Percentiles rank a stretch among this genome's conserved stretches.
Evolutionary conservation across 2,113 vertebrate species (phyloP).

Genomic region (Columba janthina): DNA sequence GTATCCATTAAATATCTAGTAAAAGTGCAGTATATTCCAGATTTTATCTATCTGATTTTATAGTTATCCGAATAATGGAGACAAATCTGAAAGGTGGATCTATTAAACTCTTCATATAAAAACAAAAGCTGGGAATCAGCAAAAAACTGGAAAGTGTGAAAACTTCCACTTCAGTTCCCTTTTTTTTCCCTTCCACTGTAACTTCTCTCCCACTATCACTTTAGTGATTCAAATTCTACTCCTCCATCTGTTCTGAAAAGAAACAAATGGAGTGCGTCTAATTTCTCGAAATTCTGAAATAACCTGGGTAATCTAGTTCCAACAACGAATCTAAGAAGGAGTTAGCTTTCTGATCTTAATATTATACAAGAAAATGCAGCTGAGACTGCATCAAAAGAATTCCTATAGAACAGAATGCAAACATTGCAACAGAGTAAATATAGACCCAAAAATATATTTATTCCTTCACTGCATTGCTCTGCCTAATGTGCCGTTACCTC

Average conservation of each 20-base stretch:
- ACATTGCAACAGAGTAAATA: background rate
- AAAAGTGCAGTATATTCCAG: slow-evolving; percentile 25
- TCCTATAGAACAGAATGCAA: background rate
- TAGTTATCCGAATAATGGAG: background rate
- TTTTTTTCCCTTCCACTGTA: background rate
- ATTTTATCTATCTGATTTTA: slow-evolving; percentile 28
- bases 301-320: slow-evolving; percentile 4
- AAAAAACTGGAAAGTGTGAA: slow-evolving; percentile 32
- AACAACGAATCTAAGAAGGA: background rate
- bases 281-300: slow-evolving; percentile 55
- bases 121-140: slow-evolving; percentile 53
- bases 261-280: slow-evolving; percentile 25
- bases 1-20: background rate
- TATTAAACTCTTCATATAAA: slow-evolving; percentile 37
- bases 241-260: slow-evolving; percentile 47
- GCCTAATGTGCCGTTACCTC: background rate
- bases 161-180: slow-evolving; percentile 28
- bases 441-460: background rate
- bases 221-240: slow-evolving; percentile 55
- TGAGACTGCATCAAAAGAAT: background rate
- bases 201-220: slow-evolving; percentile 28
- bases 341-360: background rate
- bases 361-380: background rate
- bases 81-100: slow-evolving; percentile 21
- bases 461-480: background rate